Percentiles rank a stretch among this genome's conserved stretches.
phyloP scores from a whole-genome alignment of 2,888 invertebrate genomes.

The Heteropelma amictum region DNA sequence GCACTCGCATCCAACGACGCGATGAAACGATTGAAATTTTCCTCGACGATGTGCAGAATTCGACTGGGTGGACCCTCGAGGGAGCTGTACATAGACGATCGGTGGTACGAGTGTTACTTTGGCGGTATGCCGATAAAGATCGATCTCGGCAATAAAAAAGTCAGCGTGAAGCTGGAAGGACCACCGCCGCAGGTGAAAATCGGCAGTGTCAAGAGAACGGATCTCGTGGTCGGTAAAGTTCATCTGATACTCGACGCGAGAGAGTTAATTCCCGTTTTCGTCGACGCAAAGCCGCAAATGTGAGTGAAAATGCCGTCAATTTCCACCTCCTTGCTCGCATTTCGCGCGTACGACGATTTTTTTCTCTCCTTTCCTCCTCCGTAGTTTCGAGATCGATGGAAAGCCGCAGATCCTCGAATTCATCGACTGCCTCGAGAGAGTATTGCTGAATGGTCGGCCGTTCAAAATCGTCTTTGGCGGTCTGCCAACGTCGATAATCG shows the following conservation, averaged over 20 bases:
- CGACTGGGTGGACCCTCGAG: slow-evolving; percentile 95
- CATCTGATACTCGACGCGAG: slow-evolving; percentile 90
- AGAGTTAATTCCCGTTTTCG: slow-evolving; percentile 87
- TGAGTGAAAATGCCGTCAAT: slow-evolving; percentile 64
- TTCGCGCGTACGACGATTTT: neutral
- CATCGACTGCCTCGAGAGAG: slow-evolving; percentile 87
- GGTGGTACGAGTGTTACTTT: slow-evolving; percentile 95
- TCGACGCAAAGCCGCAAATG: slow-evolving; percentile 91
- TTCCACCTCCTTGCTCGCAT: neutral
- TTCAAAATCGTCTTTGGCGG: slow-evolving; percentile 91
- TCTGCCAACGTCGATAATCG: slow-evolving; percentile 87
- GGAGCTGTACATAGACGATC: slow-evolving; percentile 92
- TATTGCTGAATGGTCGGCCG: slow-evolving; percentile 88
- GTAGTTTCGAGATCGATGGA: slow-evolving; percentile 84
- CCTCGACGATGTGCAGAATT: slow-evolving; percentile 81
- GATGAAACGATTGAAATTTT: neutral
- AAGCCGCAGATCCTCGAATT: slow-evolving; percentile 88
- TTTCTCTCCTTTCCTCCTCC: slow-evolving; percentile 38
- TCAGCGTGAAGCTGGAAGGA: slow-evolving; percentile 90
- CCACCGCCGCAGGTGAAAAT: slow-evolving; percentile 97
- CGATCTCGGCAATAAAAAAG: slow-evolving; percentile 87
- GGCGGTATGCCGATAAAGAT: slow-evolving; percentile 92
- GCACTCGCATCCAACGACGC: no score
- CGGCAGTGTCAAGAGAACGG: slow-evolving; percentile 86
- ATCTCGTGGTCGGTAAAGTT: slow-evolving; percentile 91